A percentile compares a stretch with the other conserved stretches of the same genome.
These are phyloP conservation scores for Heliconius hortense DNA, from an alignment of 2,888 invertebrate species.

Conservation along the genomic window DNA sequence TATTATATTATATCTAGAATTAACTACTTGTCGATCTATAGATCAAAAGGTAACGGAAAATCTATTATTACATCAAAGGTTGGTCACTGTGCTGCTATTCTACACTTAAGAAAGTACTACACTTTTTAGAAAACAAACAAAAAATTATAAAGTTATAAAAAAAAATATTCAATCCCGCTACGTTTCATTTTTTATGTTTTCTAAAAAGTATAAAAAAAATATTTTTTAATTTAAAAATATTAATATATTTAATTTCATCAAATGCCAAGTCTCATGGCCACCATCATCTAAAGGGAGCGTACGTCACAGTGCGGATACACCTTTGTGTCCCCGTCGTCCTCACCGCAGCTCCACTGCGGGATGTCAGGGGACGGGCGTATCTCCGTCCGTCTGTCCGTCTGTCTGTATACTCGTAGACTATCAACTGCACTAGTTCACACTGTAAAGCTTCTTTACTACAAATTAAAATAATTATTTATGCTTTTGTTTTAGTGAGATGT, in stretches of 20 bases:
- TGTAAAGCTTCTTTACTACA: not conserved
- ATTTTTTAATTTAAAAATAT: too few relatives aligned
- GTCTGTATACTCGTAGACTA: not conserved
- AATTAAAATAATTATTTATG: not conserved
- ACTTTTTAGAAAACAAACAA: too few relatives aligned
- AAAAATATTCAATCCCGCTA: too few relatives aligned
- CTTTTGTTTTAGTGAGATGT: not conserved
- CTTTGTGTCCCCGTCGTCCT: not conserved
- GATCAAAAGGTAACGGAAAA: too few relatives aligned
- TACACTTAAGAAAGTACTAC: too few relatives aligned
- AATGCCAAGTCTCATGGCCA: not conserved
- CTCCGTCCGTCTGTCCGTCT: not conserved
- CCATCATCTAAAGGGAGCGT: conserved; percentile 1
- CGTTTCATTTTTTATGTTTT: too few relatives aligned
- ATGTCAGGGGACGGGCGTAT: not conserved
- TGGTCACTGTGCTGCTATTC: too few relatives aligned
- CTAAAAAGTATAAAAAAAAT: too few relatives aligned
- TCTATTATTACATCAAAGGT: too few relatives aligned
- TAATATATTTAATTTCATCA: not conserved
- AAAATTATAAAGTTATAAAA: too few relatives aligned
- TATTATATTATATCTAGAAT: too few relatives aligned
- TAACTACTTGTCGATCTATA: too few relatives aligned
- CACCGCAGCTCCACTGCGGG: not conserved
- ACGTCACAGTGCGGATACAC: conserved; percentile 7
- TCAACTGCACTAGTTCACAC: not conserved